These are phyloP conservation scores for Orthosia gothica DNA, from an alignment of 2,888 invertebrate genomes.

Conservation along the genomic window DNA sequence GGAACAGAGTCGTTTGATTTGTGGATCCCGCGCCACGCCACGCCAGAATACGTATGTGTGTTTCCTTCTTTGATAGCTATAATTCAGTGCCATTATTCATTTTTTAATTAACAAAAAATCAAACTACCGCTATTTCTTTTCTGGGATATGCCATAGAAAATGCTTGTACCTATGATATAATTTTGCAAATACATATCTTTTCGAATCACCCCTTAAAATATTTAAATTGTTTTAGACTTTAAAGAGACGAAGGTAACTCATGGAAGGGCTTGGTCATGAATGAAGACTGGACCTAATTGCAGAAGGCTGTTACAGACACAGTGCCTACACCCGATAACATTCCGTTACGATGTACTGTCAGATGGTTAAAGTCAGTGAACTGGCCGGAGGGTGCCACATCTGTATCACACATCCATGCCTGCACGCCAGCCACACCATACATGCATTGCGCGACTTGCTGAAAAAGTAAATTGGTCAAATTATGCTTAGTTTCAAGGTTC, in stretches of 20 bases:
- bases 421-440: neutral
- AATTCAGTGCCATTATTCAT: neutral
- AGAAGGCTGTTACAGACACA: neutral
- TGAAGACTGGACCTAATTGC: neutral
- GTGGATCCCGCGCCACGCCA: too few relatives aligned
- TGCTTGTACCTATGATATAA: neutral
- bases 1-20: too few relatives aligned
- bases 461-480: slow-evolving; percentile 11
- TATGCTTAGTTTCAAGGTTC: neutral
- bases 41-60: too few relatives aligned
- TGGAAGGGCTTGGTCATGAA: slow-evolving; percentile 1
- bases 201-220: neutral
- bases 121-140: neutral
- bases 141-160: neutral
- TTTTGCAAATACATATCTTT: neutral
- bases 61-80: neutral
- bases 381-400: neutral
- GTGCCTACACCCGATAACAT: neutral
- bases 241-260: neutral
- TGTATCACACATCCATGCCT: neutral
- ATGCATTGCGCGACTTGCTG: neutral
- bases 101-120: neutral
- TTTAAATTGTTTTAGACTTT: neutral
- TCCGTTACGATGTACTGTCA: slow-evolving; percentile 11
- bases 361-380: neutral